These are phyloP conservation scores for Parnassius mnemosyne DNA, from an alignment of 2,888 invertebrate species.

Conservation along the genomic window DNA sequence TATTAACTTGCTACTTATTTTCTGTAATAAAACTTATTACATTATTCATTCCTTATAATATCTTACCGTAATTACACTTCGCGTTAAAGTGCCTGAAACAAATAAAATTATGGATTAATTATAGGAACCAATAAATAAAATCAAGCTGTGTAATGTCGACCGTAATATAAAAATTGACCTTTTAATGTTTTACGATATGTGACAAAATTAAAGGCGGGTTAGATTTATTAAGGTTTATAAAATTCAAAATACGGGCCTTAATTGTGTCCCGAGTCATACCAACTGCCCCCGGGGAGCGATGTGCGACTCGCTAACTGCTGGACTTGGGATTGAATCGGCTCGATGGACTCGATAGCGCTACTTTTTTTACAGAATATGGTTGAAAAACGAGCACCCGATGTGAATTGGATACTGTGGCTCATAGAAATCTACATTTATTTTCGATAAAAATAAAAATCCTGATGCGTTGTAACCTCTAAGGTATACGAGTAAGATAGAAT, in stretches of 20 bases:
- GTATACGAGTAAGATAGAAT: too few species aligned
- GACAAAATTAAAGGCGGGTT: background rate
- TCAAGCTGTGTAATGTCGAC: too few species aligned
- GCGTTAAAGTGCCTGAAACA: background rate
- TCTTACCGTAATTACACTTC: background rate
- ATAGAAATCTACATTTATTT: too few species aligned
- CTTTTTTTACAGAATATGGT: too few species aligned
- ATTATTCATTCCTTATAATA: background rate
- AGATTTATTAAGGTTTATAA: background rate
- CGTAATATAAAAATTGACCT: background rate
- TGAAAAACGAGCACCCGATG: too few species aligned
- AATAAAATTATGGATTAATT: background rate
- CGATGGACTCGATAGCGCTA: too few species aligned
- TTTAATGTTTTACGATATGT: background rate
- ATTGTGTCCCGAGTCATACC: background rate
- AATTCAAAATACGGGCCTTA: background rate
- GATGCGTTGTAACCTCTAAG: too few species aligned
- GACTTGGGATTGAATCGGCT: background rate
- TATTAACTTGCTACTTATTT: too few species aligned
- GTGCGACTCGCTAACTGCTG: background rate
- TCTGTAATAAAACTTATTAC: too few species aligned
- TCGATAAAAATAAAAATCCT: too few species aligned
- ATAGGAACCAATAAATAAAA: background rate
- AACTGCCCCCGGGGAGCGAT: background rate
- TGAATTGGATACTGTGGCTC: too few species aligned